Conservation (phyloP, 2,888 invertebrate species). For the Schizaphis graminum region DNA sequence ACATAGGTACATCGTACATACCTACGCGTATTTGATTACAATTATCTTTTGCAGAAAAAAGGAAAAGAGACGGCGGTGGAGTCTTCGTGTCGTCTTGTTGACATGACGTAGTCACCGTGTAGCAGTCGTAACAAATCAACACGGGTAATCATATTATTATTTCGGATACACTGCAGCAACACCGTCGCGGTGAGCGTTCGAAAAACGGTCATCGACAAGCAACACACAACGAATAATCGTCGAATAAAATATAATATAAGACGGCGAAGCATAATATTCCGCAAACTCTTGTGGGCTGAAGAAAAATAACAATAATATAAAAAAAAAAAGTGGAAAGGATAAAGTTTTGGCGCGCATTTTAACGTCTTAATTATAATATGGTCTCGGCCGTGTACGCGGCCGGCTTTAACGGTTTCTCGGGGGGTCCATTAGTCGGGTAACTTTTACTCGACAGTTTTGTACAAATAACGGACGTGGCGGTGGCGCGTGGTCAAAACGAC, state of each 20-base stretch:
- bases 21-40: background rate
- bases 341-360: constrained; percentile 47
- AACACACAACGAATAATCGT: background rate
- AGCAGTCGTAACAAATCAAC: background rate
- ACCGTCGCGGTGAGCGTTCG: too few species aligned
- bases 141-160: background rate
- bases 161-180: background rate
- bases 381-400: background rate
- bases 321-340: constrained; percentile 2
- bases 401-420: constrained; percentile 42
- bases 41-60: background rate
- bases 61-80: background rate
- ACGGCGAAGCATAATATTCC: background rate
- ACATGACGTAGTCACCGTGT: background rate
- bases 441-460: constrained; percentile 31
- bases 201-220: background rate
- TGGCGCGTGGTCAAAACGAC: constrained; percentile 31
- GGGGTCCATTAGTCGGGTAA: constrained; percentile 48
- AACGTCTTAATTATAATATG: constrained; percentile 44
- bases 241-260: background rate
- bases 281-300: too few species aligned
- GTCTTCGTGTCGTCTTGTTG: background rate
- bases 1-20: too few species aligned
- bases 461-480: background rate
- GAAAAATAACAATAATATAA: background rate